Percentiles rank a stretch among this genome's conserved stretches.
These are phyloP conservation scores for Drusus annulatus DNA, from an alignment of 1,140 invertebrate species.

Conservation along the genomic window DNA sequence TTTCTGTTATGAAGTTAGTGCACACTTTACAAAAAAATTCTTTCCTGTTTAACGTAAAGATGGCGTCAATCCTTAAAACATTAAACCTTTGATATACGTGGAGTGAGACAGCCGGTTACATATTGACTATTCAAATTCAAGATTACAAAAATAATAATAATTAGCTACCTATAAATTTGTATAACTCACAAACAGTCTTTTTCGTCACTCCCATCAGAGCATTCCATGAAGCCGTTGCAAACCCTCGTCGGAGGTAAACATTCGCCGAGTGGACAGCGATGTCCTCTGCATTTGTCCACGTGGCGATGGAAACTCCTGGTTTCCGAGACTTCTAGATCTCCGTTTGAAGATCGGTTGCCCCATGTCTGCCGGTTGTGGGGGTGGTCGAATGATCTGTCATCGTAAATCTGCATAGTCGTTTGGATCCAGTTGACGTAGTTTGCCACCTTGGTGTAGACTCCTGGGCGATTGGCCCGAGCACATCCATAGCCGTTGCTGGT, in stretches of 20 bases:
- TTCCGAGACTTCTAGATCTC: constrained; percentile 67
- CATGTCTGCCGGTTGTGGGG: constrained; percentile 33
- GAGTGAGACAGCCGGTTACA: not conserved
- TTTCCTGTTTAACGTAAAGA: no score
- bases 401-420: constrained; percentile 66
- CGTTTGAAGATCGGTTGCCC: constrained; percentile 20
- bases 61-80: not conserved
- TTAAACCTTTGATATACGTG: not conserved
- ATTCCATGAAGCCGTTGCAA: constrained; percentile 85
- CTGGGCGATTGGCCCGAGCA: constrained; percentile 85
- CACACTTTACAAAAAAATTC: no score
- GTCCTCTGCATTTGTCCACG: constrained; percentile 75
- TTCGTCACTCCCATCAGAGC: constrained; percentile 83
- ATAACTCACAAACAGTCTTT: constrained; percentile 65
- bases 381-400: constrained; percentile 54
- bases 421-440: constrained; percentile 86
- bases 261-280: constrained; percentile 83
- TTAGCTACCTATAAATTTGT: constrained; percentile 2
- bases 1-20: not conserved
- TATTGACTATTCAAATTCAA: constrained; percentile 10
- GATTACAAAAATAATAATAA: not conserved
- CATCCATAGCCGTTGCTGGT: constrained; percentile 92
- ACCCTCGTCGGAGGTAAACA: constrained; percentile 80
- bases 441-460: constrained; percentile 90
- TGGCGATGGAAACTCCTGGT: constrained; percentile 63